phyloP scores from a whole-genome alignment of 2,888 invertebrate species.

The Drosophila neonasuta region DNA sequence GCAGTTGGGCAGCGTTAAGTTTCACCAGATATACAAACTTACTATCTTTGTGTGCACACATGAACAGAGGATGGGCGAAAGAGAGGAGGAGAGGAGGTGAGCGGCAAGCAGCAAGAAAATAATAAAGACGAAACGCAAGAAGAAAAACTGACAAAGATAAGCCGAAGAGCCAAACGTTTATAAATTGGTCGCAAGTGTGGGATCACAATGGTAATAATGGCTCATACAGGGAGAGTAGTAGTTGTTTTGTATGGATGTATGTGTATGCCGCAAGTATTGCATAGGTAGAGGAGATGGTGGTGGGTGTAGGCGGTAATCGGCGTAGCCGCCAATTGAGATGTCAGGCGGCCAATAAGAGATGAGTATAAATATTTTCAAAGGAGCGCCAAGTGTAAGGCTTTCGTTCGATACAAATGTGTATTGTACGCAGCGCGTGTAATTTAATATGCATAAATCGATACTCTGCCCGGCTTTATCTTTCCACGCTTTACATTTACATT shows the following conservation, averaged over 20 bases:
- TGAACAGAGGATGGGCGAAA: not conserved
- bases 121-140: slow-evolving; percentile 9
- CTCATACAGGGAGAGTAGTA: not conserved
- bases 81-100: not conserved
- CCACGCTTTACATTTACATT: slow-evolving; percentile 19
- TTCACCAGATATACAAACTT: slow-evolving; percentile 27
- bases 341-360: slow-evolving; percentile 56
- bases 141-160: slow-evolving; percentile 56
- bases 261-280: not conserved
- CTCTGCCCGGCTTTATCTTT: slow-evolving; percentile 36
- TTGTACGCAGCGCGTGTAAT: slow-evolving; percentile 68
- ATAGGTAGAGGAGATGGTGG: not conserved
- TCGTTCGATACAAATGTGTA: slow-evolving; percentile 39
- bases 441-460: slow-evolving; percentile 80
- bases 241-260: not conserved
- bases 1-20: slow-evolving; percentile 36
- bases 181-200: slow-evolving; percentile 72
- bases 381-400: slow-evolving; percentile 30
- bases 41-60: slow-evolving; percentile 4
- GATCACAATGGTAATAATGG: slow-evolving; percentile 66
- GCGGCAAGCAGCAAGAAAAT: slow-evolving; percentile 19
- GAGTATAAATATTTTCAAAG: slow-evolving; percentile 63
- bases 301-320: slow-evolving; percentile 37
- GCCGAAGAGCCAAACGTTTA: slow-evolving; percentile 70
- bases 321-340: slow-evolving; percentile 66